Conservation (phyloP, 2,797 vertebrate genomes). For the Cephalopachus bancanus region DNA sequence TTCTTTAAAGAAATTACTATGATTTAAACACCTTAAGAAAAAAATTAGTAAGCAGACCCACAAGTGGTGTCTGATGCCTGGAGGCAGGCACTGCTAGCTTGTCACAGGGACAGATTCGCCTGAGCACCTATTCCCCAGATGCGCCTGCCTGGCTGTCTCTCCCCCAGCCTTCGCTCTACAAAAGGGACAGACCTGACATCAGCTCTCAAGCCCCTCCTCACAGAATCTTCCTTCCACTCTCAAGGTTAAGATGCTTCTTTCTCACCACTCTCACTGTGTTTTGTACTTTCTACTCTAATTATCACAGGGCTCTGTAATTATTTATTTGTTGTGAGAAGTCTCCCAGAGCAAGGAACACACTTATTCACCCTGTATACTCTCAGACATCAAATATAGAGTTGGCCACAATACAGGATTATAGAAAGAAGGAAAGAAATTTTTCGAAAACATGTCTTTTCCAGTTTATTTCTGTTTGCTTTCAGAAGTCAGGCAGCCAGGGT, state of each 20-base stretch:
- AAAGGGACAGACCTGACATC: not conserved
- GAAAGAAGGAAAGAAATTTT: conserved; percentile 12
- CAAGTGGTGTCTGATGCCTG: too few species aligned
- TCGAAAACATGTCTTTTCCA: conserved; percentile 17
- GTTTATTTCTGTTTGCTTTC: conserved; percentile 6
- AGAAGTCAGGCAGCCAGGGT: not conserved
- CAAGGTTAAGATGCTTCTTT: not conserved
- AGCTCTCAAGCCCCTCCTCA: not conserved
- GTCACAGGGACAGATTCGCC: not conserved
- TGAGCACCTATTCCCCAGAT: not conserved
- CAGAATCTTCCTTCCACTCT: not conserved
- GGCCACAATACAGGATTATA: not conserved
- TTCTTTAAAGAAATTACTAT: conserved; percentile 25
- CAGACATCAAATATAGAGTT: not conserved
- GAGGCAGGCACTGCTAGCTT: not conserved
- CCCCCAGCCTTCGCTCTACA: not conserved
- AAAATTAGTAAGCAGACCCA: not conserved
- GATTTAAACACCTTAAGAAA: not conserved
- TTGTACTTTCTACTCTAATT: not conserved
- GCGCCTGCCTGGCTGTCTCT: not conserved
- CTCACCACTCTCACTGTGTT: accelerated
- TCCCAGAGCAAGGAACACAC: not conserved
- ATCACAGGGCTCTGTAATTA: not conserved
- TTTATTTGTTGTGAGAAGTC: not conserved
- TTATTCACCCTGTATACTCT: not conserved